phyloP scores from a whole-genome alignment of 2,113 vertebrate species.

The Calidris pygmaea region DNA sequence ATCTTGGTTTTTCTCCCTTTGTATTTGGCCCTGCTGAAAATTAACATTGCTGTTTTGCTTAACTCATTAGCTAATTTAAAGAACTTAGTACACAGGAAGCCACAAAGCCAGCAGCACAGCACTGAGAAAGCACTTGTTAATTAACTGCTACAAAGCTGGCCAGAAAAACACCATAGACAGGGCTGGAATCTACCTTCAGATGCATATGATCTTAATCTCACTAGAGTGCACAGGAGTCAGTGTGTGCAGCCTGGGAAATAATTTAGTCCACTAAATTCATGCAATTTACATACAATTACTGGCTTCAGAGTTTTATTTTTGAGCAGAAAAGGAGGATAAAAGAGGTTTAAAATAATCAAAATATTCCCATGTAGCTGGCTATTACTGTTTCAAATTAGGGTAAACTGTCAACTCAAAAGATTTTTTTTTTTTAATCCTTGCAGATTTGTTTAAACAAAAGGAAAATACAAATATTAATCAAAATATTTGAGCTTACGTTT shows the following conservation, averaged over 20 bases:
- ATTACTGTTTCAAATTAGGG: neutral
- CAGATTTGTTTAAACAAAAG: neutral
- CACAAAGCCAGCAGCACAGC: neutral
- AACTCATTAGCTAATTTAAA: neutral
- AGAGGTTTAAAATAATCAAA: neutral
- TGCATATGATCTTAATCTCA: neutral
- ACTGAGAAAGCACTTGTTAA: constrained; percentile 5
- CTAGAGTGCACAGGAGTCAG: neutral
- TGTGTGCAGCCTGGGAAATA: neutral
- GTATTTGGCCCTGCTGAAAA: neutral
- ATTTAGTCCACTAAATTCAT: neutral
- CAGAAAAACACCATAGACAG: neutral
- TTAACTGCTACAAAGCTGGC: neutral
- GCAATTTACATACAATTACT: neutral
- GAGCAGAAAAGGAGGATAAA: neutral
- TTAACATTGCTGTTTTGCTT: neutral
- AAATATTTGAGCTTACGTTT: neutral
- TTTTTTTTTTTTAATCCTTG: neutral
- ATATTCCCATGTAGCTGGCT: neutral
- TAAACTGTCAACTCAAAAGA: neutral
- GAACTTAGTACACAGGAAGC: neutral
- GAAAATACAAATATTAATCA: neutral
- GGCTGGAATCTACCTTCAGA: neutral
- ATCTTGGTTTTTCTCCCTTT: neutral
- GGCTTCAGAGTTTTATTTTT: neutral